These are phyloP conservation scores for Drosophila ohnishii DNA, from an alignment of 1,140 invertebrate genomes.

Conservation along the genomic window DNA sequence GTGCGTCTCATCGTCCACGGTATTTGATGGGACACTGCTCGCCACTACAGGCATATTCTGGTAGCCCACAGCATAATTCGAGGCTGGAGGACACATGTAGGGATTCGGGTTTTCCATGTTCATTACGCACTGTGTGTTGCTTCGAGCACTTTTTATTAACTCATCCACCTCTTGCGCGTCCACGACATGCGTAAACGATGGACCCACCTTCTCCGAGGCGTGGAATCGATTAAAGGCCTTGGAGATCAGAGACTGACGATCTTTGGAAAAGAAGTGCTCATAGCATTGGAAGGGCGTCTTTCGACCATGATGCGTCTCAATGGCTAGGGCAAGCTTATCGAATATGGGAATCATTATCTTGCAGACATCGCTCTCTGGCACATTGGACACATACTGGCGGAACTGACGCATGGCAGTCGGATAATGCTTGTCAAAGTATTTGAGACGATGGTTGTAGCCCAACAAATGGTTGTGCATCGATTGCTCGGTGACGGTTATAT, in stretches of 20 bases:
- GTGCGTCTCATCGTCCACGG: constrained; percentile 70
- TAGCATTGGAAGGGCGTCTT: constrained; percentile 61
- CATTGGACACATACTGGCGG: constrained; percentile 50
- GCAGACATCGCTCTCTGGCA: constrained; percentile 48
- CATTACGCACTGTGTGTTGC: background rate
- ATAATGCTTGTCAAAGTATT: constrained; percentile 78
- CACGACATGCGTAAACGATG: constrained; percentile 70
- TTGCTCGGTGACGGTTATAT: constrained; percentile 50
- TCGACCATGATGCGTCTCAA: constrained; percentile 75
- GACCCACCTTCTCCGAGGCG: constrained; percentile 66
- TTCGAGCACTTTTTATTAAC: constrained; percentile 47
- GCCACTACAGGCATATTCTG: background rate
- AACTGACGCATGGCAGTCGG: constrained; percentile 71
- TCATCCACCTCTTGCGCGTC: constrained; percentile 64
- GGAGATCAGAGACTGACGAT: constrained; percentile 46
- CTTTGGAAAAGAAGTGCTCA: constrained; percentile 54
- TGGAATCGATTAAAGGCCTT: constrained; percentile 64
- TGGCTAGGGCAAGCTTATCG: constrained; percentile 61
- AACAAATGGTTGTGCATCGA: constrained; percentile 72
- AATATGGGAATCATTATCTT: constrained; percentile 67
- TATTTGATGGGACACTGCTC: background rate
- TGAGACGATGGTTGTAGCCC: constrained; percentile 69
- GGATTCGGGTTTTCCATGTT: constrained; percentile 10
- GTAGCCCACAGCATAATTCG: constrained; percentile 11
- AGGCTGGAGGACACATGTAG: background rate